These are phyloP conservation scores for Eudyptes chrysolophus DNA, from an alignment of 2,113 vertebrate species.

Conservation along the genomic window DNA sequence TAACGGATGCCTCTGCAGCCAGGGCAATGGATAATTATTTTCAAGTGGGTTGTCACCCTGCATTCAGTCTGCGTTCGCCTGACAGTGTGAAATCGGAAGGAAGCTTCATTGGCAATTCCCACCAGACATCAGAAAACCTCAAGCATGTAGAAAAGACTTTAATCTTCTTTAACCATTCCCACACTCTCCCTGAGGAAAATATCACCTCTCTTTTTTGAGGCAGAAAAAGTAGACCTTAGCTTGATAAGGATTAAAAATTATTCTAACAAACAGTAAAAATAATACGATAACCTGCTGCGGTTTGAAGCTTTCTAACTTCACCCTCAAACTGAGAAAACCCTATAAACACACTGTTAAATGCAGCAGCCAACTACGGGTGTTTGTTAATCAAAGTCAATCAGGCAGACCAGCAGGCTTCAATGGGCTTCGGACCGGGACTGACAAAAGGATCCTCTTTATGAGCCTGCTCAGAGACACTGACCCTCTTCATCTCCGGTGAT, in stretches of 20 bases:
- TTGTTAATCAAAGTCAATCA: conserved; percentile 6
- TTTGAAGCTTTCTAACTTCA: neutral
- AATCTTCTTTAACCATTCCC: conserved; percentile 42
- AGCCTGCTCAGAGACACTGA: conserved; percentile 2
- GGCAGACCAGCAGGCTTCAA: neutral
- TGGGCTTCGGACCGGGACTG: neutral
- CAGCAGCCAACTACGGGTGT: neutral
- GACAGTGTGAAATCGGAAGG: conserved; percentile 52
- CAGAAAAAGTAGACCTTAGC: neutral
- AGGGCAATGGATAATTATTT: conserved; percentile 64
- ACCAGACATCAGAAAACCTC: conserved; percentile 48
- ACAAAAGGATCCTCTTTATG: conserved; percentile 30
- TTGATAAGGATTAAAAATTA: neutral
- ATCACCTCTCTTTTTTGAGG: neutral
- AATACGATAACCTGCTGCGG: neutral
- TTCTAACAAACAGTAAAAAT: conserved; percentile 3
- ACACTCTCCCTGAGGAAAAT: neutral
- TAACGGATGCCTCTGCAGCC: conserved; percentile 42
- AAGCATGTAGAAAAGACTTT: conserved; percentile 46
- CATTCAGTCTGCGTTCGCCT: neutral
- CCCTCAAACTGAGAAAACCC: neutral
- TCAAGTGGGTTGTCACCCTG: conserved; percentile 63
- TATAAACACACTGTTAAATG: neutral
- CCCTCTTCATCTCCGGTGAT: neutral
- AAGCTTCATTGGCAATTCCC: conserved; percentile 64